Percentiles rank a stretch among this genome's conserved stretches.
Conservation (phyloP, 2,113 vertebrate genomes). For the Hirundichthys speculiger region DNA sequence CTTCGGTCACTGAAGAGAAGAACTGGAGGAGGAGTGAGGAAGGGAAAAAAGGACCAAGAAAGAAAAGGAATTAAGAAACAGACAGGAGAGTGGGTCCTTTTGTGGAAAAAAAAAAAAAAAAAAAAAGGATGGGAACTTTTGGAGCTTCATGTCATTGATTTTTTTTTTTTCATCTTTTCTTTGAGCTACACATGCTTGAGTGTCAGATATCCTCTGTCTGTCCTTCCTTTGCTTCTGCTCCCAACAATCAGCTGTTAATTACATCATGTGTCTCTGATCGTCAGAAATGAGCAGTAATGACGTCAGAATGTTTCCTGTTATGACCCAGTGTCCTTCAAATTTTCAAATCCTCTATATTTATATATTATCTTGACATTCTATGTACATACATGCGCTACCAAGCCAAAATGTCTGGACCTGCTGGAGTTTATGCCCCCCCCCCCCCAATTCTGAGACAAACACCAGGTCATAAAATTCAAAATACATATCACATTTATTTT, state of each 20-base stretch:
- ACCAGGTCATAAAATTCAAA: too few species aligned
- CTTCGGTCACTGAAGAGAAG: conserved; percentile 4
- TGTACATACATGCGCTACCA: neutral
- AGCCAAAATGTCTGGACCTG: neutral
- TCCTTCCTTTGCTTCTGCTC: conserved; percentile 36
- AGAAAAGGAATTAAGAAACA: neutral
- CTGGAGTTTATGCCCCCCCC: too few species aligned
- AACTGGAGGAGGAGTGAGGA: neutral
- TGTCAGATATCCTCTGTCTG: conserved; percentile 31
- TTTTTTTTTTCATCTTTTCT: conserved; percentile 2
- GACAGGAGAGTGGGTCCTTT: neutral
- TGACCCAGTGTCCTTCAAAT: conserved; percentile 22
- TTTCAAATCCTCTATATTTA: neutral
- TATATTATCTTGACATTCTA: neutral
- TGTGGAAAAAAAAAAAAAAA: neutral
- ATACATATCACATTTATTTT: too few species aligned
- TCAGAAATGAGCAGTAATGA: neutral
- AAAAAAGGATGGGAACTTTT: conserved; percentile 12
- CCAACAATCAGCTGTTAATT: conserved; percentile 42
- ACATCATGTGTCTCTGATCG: conserved; percentile 39
- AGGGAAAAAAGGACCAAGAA: neutral
- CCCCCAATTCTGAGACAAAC: too few species aligned
- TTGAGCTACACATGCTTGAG: conserved; percentile 36
- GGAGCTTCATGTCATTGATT: conserved; percentile 16
- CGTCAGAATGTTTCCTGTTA: conserved; percentile 30